Percentiles rank a stretch among this genome's conserved stretches.
Conservation (phyloP, 2,888 invertebrate genomes). For the Agelastica alni region DNA sequence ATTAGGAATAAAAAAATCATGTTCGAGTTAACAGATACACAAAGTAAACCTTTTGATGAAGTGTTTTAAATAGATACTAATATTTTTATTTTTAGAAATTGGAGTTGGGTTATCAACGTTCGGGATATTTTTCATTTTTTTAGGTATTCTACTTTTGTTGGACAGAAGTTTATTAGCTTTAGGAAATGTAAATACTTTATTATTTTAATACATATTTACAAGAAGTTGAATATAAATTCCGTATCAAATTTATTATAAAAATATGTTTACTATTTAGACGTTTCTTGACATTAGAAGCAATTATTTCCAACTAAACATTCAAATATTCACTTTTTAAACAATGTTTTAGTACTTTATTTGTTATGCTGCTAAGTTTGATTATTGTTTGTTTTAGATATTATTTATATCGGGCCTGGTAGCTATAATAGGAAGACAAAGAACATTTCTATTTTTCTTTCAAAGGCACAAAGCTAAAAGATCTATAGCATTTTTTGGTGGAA, state of each 20-base stretch:
- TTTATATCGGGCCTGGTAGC: conserved; percentile 94
- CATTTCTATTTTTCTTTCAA: conserved; percentile 97
- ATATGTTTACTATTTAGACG: too few species aligned
- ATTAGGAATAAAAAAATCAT: conserved; percentile 54
- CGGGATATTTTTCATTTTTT: conserved; percentile 91
- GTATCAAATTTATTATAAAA: too few species aligned
- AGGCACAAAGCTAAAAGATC: conserved; percentile 92
- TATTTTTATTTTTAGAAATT: conserved; percentile 77
- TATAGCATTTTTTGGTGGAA: conserved; percentile 89
- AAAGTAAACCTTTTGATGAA: conserved; percentile 63
- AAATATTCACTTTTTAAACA: too few species aligned
- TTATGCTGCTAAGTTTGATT: too few species aligned
- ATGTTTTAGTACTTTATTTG: too few species aligned
- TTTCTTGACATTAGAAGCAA: too few species aligned
- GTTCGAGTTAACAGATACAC: conserved; percentile 83
- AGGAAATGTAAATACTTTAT: conserved; percentile 99
- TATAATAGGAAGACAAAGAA: conserved; percentile 94
- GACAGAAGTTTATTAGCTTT: conserved; percentile 98
- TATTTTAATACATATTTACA: too few species aligned
- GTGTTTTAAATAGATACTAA: too few species aligned
- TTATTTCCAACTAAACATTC: too few species aligned
- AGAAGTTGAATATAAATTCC: too few species aligned
- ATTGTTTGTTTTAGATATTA: conserved; percentile 85
- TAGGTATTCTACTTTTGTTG: conserved; percentile 91
- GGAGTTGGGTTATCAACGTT: conserved; percentile 97